Percentiles rank a stretch among this genome's conserved stretches.
These are phyloP conservation scores for Lingula anatina DNA, from an alignment of 2,888 invertebrate genomes.

Conservation along the genomic window DNA sequence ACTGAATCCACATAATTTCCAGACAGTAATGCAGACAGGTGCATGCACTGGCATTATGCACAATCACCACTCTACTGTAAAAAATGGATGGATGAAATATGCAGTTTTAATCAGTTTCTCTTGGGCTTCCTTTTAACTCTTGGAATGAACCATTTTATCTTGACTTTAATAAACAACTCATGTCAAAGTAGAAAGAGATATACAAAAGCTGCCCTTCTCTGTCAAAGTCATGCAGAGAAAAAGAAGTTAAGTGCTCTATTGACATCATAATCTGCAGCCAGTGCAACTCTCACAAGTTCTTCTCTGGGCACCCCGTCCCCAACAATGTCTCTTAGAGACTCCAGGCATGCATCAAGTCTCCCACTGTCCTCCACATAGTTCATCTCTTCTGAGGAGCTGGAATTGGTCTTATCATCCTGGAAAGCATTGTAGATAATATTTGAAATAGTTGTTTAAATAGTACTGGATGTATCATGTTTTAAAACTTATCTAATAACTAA, in stretches of 20 bases:
- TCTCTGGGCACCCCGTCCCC: constrained; percentile 57
- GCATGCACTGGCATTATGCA: too few relatives aligned
- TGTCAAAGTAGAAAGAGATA: too few relatives aligned
- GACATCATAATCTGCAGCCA: constrained; percentile 61
- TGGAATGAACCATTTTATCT: too few relatives aligned
- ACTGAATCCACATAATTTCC: too few relatives aligned
- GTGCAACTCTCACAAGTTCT: constrained; percentile 55
- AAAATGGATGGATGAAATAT: too few relatives aligned
- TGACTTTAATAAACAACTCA: too few relatives aligned
- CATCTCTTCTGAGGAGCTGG: constrained; percentile 44
- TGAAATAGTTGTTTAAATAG: not conserved
- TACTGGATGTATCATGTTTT: not conserved
- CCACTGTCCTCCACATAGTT: constrained; percentile 41
- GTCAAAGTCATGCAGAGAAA: constrained; percentile 54
- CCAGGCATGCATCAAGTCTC: constrained; percentile 55
- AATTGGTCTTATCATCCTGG: constrained; percentile 23
- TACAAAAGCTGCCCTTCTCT: too few relatives aligned
- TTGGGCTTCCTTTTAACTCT: too few relatives aligned
- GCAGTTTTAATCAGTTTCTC: too few relatives aligned
- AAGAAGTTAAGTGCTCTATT: constrained; percentile 61
- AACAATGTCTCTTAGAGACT: constrained; percentile 57
- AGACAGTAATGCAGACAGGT: too few relatives aligned
- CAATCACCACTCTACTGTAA: too few relatives aligned
- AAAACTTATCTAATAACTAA: not conserved
- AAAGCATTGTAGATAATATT: not conserved